Evolutionary conservation across 2,113 vertebrate species (phyloP).

Genomic region (Erpornis zantholeuca): DNA sequence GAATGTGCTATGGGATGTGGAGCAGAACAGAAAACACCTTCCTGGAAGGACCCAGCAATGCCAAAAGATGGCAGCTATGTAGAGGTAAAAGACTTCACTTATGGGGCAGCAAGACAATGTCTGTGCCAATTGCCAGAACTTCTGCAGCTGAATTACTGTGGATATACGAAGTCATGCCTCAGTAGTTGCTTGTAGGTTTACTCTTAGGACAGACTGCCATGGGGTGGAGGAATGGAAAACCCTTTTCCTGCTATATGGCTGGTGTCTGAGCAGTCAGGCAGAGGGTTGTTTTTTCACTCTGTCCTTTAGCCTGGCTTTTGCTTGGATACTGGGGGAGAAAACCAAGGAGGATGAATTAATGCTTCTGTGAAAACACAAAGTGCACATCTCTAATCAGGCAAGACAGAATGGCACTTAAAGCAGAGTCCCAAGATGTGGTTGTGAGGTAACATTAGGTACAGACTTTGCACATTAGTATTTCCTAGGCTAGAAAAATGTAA

Average conservation of each 20-base stretch:
- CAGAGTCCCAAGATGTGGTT: neutral
- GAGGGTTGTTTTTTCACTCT: neutral
- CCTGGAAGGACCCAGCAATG: neutral
- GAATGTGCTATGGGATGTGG: neutral
- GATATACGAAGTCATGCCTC: neutral
- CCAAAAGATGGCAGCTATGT: neutral
- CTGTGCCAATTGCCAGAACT: neutral
- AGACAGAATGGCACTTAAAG: neutral
- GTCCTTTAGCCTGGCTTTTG: neutral
- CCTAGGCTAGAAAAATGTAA: neutral
- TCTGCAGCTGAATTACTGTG: neutral
- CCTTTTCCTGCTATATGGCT: neutral
- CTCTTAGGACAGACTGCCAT: neutral
- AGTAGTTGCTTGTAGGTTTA: neutral
- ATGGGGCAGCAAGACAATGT: neutral
- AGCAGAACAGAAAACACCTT: neutral
- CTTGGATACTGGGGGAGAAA: neutral
- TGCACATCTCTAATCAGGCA: neutral
- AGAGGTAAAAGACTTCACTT: neutral
- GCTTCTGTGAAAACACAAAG: neutral
- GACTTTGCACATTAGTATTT: neutral
- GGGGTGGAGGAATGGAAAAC: neutral
- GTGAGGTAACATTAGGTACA: neutral
- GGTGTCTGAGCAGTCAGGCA: neutral
- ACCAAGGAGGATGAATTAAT: neutral